phyloP scores from a whole-genome alignment of 1,140 invertebrate species.

The Caerostris extrusa region DNA sequence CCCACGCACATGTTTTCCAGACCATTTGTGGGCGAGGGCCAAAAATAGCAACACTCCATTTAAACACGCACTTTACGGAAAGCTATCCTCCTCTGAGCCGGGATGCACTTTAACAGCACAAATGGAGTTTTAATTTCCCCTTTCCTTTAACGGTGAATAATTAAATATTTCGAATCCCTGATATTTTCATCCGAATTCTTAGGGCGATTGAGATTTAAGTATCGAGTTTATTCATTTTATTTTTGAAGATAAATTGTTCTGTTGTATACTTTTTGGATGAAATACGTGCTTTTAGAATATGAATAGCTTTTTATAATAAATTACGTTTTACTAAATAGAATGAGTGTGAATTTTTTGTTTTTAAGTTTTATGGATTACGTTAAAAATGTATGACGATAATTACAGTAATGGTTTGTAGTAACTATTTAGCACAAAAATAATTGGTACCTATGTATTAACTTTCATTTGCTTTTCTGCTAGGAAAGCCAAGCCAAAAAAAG shows the following conservation, averaged over 20 bases:
- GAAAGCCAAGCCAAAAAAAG: too few species aligned
- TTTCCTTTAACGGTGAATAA: background rate
- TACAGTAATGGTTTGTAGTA: too few species aligned
- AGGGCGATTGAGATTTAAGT: background rate
- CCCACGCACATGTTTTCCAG: background rate
- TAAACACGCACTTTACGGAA: background rate
- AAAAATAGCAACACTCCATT: conserved; percentile 9
- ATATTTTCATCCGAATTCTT: background rate
- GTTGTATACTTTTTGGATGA: background rate
- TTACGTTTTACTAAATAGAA: too few species aligned
- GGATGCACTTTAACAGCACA: background rate
- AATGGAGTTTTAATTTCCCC: conserved; percentile 15
- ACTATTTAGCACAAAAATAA: too few species aligned
- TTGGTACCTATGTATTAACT: too few species aligned
- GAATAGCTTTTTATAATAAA: too few species aligned
- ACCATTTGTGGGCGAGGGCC: background rate
- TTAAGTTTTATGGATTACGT: too few species aligned
- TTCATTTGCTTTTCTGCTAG: too few species aligned
- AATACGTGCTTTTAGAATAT: background rate
- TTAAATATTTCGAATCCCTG: background rate
- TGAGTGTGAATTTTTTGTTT: too few species aligned
- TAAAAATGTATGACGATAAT: too few species aligned
- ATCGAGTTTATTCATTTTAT: background rate
- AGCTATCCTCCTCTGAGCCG: background rate
- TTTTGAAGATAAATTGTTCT: background rate